These are phyloP conservation scores for Cuniculus paca DNA, from an alignment of 2,797 vertebrate species.

Conservation along the genomic window DNA sequence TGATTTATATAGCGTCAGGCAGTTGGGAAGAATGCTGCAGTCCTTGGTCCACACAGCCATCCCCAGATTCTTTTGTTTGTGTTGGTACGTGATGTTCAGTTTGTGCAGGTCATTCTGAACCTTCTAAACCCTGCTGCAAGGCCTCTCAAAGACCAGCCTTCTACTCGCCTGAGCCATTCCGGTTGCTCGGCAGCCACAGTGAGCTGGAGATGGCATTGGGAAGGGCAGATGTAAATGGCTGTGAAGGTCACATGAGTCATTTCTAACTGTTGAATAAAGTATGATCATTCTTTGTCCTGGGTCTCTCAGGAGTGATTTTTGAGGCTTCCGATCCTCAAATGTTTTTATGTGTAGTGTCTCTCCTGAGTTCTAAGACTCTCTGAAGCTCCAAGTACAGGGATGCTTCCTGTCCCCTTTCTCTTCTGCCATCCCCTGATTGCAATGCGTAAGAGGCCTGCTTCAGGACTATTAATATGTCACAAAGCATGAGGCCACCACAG, in stretches of 20 bases:
- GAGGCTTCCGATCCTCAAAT: not conserved
- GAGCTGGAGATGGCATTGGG: not conserved
- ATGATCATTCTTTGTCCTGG: not conserved
- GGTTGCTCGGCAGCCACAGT: not conserved
- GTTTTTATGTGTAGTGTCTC: not conserved
- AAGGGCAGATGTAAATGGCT: not conserved
- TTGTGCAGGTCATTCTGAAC: not conserved
- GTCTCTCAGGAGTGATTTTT: not conserved
- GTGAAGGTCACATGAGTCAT: not conserved
- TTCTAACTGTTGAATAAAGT: not conserved
- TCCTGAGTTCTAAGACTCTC: not conserved
- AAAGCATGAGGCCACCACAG: not conserved
- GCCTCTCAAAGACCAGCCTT: no score
- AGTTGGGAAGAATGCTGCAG: not conserved
- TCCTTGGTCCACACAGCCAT: not conserved
- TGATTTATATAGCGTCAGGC: not conserved
- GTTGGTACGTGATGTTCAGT: no score
- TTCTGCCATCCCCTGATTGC: not conserved
- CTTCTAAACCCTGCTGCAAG: not conserved
- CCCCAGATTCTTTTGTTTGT: not conserved
- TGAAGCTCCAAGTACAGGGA: not conserved
- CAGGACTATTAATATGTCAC: not conserved
- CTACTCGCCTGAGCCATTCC: not conserved
- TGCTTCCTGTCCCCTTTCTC: not conserved
- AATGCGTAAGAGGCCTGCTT: not conserved